These are phyloP conservation scores for Laothoe populi DNA, from an alignment of 2,888 invertebrate genomes.

Conservation along the genomic window DNA sequence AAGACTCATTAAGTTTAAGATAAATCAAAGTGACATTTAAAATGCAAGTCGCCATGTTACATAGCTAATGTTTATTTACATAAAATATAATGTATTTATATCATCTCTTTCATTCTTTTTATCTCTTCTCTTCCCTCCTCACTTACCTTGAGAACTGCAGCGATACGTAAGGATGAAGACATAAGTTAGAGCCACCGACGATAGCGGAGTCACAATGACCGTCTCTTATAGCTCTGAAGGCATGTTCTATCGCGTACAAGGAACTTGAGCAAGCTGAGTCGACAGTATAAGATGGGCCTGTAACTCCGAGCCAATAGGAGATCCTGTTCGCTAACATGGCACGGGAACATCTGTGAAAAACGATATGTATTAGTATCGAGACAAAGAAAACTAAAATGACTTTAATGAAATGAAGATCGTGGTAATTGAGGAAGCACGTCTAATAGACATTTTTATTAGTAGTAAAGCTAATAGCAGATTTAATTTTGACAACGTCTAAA, in stretches of 20 bases:
- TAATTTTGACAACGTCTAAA: too few species aligned
- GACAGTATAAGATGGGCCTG: conserved; percentile 94
- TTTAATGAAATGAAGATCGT: not conserved
- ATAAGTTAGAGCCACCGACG: conserved; percentile 94
- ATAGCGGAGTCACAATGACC: conserved; percentile 95
- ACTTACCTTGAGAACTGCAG: conserved; percentile 91
- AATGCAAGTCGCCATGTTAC: too few species aligned
- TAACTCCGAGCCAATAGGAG: conserved; percentile 94
- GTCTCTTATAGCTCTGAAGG: conserved; percentile 89
- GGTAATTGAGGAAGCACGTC: not conserved
- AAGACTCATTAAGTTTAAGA: too few species aligned
- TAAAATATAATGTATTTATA: too few species aligned
- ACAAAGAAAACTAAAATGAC: not conserved
- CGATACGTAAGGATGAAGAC: conserved; percentile 94
- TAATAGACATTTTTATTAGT: too few species aligned
- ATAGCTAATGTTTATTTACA: too few species aligned
- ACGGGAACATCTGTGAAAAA: conserved; percentile 88
- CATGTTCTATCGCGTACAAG: conserved; percentile 93
- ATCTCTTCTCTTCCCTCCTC: not conserved
- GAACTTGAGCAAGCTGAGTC: conserved; percentile 99
- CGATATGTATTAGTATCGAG: not conserved
- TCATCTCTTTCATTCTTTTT: not conserved
- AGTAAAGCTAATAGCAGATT: too few species aligned
- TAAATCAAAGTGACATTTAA: too few species aligned
- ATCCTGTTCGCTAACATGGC: conserved; percentile 97